Conservation (phyloP, 37 sponge, comb jelly and placozoan genomes). For the Halichondria panicea region DNA sequence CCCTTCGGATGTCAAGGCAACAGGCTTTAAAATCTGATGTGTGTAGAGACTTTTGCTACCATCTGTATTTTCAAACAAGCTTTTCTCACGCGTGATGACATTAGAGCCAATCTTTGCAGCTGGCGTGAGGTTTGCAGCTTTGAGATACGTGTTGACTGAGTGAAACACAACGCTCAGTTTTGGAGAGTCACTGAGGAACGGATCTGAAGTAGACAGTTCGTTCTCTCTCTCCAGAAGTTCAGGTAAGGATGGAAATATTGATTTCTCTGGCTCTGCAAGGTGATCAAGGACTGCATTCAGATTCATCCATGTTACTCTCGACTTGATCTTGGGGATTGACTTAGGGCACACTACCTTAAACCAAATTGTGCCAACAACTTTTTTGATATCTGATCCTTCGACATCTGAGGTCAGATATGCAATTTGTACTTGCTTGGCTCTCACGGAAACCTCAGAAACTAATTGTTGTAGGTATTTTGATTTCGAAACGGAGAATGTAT, state of each 20-base stretch:
- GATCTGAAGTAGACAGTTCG: too few relatives aligned
- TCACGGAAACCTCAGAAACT: not conserved
- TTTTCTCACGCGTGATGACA: too few relatives aligned
- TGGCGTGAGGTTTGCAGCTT: constrained; percentile 20
- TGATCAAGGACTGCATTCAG: too few relatives aligned
- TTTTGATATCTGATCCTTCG: not conserved
- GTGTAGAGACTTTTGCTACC: too few relatives aligned
- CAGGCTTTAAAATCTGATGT: too few relatives aligned
- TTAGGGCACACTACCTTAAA: not conserved
- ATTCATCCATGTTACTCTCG: too few relatives aligned
- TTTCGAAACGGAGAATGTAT: not conserved
- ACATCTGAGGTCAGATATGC: not conserved
- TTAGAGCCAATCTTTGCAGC: not conserved
- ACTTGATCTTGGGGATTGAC: not conserved
- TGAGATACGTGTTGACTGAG: not conserved
- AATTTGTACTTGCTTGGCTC: not conserved
- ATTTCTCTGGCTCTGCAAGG: too few relatives aligned
- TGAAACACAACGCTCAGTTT: not conserved
- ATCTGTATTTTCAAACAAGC: too few relatives aligned
- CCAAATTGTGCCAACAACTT: constrained; percentile 11
- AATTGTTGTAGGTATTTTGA: not conserved
- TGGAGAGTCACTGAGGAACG: constrained; percentile 7
- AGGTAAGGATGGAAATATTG: not conserved
- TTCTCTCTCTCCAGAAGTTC: not conserved
- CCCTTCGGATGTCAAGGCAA: too few relatives aligned